Evolutionary conservation across 2,797 vertebrate species (phyloP).

Genomic region (Orientallactaga sibirica): DNA sequence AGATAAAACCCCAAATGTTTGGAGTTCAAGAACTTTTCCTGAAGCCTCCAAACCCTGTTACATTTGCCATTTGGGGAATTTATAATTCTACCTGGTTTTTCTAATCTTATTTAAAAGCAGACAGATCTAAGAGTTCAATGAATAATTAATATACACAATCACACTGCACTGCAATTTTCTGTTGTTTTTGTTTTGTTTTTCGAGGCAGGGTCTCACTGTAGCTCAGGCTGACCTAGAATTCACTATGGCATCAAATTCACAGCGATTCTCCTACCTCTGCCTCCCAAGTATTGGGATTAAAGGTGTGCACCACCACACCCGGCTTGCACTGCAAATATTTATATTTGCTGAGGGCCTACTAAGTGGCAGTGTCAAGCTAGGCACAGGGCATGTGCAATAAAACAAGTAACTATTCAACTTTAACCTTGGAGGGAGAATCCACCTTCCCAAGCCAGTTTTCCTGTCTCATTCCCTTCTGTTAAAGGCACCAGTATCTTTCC

Average conservation of each 20-base stretch:
- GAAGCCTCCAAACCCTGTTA: not conserved
- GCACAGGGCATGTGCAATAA: not conserved
- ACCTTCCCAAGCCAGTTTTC: not conserved
- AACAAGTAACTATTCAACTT: not conserved
- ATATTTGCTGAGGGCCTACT: slow-evolving; percentile 6
- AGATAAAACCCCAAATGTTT: too few relatives aligned
- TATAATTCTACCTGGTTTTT: slow-evolving; percentile 14
- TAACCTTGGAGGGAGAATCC: not conserved
- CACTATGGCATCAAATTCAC: too few relatives aligned
- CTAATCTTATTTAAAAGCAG: slow-evolving; percentile 45
- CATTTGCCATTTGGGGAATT: not conserved
- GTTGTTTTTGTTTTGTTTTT: too few relatives aligned
- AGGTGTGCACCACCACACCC: too few relatives aligned
- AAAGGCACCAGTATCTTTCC: too few relatives aligned
- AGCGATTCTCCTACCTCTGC: too few relatives aligned
- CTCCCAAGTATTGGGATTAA: too few relatives aligned
- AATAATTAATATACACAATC: not conserved
- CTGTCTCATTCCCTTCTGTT: not conserved
- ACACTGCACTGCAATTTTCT: not conserved
- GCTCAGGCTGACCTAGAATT: too few relatives aligned
- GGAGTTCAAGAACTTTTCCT: not conserved
- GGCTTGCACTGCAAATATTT: not conserved
- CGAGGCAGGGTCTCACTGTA: too few relatives aligned
- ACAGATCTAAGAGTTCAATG: not conserved
- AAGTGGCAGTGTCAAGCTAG: not conserved